Evolutionary conservation across 2,888 invertebrate species (phyloP), one percentile per base, ranked within the genome.

Genomic region (Eristalinus sepulchralis): DNA sequence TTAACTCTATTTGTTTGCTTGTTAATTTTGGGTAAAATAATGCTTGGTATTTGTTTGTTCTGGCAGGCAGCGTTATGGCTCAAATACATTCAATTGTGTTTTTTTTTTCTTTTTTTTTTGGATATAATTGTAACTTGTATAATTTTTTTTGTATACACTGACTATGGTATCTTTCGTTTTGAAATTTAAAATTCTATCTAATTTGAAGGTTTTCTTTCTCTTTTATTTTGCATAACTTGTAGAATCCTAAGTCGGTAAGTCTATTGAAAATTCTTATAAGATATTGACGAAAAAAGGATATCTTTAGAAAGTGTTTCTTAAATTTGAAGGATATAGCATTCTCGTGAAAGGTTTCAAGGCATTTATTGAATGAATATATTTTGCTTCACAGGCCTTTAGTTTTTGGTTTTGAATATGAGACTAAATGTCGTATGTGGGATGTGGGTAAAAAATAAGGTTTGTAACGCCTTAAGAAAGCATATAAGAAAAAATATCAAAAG

Each of bases 161-260:
- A 39, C n/a, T 36, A 47, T 39, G 27, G 20, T 60, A 36, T 62
- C n/a, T 60, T 27, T n/a, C 3, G 1, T 17, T 39, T 62, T 24
- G 60, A 72, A 71, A 63, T 72, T 72, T 53, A 11, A 63, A 72
- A 72, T 53, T 62, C 72, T 72, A 72, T 72, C 72, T 72, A 72
- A 62, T 27, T 53, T 27, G 5, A 27, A 27, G 2, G 2, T 27
- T 27, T 5, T 3, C 5, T 24, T 57, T 24, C 13, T 4, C n/a
- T 55, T 22, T 24, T 57, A 13, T 53, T 53, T 53, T 53, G n/a
- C 13, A 22, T 57, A 57, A 24, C 24, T 57, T 24, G 11, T 57
- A n/a, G 57, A 57, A 24, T 57, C 11, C 17, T 47, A 47, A 17
- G n/a, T 47, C 17, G 17, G 47, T 47, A 47, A 47, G 17, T 47